Percentiles rank a stretch among this genome's conserved stretches.
Conservation (phyloP, 2,797 vertebrate species). For the Rhyacichthys aspro region DNA sequence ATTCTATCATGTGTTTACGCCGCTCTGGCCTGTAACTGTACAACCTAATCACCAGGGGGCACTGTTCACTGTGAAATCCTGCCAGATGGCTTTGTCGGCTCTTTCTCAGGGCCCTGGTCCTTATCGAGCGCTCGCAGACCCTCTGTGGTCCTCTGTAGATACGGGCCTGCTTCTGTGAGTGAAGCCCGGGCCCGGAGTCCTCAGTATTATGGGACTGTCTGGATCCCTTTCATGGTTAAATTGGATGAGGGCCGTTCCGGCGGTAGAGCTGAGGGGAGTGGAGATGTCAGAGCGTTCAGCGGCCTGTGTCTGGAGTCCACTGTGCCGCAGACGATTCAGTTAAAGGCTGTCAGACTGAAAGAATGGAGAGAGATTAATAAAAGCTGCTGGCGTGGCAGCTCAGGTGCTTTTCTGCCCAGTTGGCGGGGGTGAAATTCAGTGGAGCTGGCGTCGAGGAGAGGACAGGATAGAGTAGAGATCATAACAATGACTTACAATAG, state of each 20-base stretch:
- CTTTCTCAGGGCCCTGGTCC: conserved; percentile 47
- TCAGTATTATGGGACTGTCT: conserved; percentile 57
- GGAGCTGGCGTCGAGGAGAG: no score
- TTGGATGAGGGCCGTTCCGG: conserved; percentile 67
- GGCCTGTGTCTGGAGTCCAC: conserved; percentile 48
- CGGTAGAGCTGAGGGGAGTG: conserved; percentile 53
- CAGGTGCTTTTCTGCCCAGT: conserved; percentile 43
- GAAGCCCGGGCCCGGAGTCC: conserved; percentile 41
- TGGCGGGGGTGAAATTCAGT: conserved; percentile 22
- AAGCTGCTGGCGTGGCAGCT: conserved; percentile 24
- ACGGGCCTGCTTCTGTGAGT: conserved; percentile 47
- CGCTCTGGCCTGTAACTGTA: not conserved
- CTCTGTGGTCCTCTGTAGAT: conserved; percentile 60
- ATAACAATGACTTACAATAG: no score
- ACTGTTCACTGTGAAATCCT: conserved; percentile 55
- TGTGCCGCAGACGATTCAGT: conserved; percentile 55
- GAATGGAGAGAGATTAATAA: conserved; percentile 50
- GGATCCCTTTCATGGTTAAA: conserved; percentile 69
- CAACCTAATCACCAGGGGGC: conserved; percentile 59
- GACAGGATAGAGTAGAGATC: no score
- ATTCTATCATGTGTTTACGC: conserved; percentile 18
- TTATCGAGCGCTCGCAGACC: conserved; percentile 70
- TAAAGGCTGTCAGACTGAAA: conserved; percentile 51
- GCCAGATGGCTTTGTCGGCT: conserved; percentile 26
- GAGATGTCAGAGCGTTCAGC: conserved; percentile 59